Conservation (phyloP, 2,113 vertebrate genomes). For the Nothoprocta perdicaria region DNA sequence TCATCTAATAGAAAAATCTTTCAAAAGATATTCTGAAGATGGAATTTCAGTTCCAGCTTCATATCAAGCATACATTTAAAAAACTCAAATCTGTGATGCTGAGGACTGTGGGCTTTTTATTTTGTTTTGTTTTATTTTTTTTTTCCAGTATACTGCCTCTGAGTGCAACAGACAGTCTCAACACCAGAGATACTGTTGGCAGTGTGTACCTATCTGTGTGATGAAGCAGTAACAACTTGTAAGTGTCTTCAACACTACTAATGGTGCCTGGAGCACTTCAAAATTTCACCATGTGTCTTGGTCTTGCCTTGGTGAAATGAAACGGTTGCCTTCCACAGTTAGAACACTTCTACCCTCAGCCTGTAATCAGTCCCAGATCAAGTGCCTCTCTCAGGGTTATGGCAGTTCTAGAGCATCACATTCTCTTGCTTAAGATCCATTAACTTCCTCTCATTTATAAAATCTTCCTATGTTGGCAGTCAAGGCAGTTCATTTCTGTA, state of each 20-base stretch:
- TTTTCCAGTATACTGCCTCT: background rate
- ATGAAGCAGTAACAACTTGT: background rate
- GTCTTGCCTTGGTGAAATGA: background rate
- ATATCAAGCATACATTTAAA: background rate
- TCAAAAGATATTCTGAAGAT: background rate
- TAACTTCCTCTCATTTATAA: background rate
- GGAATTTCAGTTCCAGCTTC: background rate
- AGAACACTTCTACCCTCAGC: background rate
- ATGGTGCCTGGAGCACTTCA: accelerated
- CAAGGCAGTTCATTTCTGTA: background rate
- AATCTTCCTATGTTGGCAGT: background rate
- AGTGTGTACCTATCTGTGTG: background rate
- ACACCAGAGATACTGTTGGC: background rate
- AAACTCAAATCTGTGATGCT: background rate
- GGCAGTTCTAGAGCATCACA: background rate
- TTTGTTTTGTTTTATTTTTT: too few relatives aligned
- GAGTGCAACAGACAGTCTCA: background rate
- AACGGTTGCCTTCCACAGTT: background rate
- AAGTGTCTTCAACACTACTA: background rate
- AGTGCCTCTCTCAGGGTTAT: accelerated
- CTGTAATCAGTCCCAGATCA: accelerated
- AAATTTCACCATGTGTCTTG: background rate
- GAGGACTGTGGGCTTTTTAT: background rate
- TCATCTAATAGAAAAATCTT: background rate
- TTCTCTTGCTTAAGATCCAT: background rate